phyloP scores from a whole-genome alignment of 2,113 vertebrate genomes.

The Saguinus midas region DNA sequence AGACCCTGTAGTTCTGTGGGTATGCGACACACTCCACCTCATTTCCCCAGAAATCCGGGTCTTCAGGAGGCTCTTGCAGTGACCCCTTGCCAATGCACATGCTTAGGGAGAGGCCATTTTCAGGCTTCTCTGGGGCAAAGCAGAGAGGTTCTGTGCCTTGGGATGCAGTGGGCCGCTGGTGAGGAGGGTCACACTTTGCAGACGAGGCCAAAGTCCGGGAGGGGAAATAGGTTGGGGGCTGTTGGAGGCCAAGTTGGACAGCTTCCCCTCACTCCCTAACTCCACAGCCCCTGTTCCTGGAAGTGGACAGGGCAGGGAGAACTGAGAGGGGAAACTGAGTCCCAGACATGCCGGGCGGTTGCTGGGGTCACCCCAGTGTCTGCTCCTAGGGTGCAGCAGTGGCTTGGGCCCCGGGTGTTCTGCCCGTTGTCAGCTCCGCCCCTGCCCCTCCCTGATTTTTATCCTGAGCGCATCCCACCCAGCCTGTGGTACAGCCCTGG shows the following conservation, averaged over 20 bases:
- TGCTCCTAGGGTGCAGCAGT: no score
- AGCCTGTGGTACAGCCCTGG: background rate
- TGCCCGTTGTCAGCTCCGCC: background rate
- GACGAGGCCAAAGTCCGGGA: fast-evolving
- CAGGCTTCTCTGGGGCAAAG: background rate
- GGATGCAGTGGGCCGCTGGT: fast-evolving
- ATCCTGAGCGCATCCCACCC: no score
- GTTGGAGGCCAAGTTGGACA: background rate
- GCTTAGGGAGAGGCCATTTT: background rate
- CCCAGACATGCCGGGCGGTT: background rate
- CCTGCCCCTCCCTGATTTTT: background rate
- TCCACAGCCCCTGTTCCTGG: background rate
- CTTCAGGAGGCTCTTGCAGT: fast-evolving
- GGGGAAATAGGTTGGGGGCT: no score
- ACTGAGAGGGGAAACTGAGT: background rate
- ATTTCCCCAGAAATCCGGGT: background rate
- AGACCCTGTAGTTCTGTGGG: fast-evolving
- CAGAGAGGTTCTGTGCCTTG: fast-evolving
- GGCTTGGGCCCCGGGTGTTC: no score
- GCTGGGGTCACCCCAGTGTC: no score
- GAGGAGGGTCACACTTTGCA: no score
- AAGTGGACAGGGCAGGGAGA: no score
- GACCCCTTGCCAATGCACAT: fast-evolving
- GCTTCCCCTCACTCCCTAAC: background rate
- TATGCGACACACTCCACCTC: fast-evolving